Conservation (phyloP, 2,888 invertebrate species). For the Bursaphelenchus okinawaensis region DNA sequence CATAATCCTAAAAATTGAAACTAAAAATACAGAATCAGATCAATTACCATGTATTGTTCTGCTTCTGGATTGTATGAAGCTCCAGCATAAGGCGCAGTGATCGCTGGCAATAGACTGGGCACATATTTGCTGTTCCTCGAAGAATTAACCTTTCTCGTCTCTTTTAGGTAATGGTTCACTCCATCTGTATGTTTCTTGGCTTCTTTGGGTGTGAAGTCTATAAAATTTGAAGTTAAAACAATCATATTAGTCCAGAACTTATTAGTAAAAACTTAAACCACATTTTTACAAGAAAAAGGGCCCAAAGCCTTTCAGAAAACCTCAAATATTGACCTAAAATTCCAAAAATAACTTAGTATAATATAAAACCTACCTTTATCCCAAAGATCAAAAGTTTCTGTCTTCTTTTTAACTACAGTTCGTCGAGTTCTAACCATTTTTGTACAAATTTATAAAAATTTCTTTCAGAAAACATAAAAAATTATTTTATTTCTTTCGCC, state of each 20-base stretch:
- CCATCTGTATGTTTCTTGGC: not conserved
- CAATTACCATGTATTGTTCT: constrained; percentile 38
- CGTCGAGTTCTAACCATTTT: not conserved
- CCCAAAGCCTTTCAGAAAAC: not conserved
- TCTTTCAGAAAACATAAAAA: not conserved
- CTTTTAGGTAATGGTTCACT: not conserved
- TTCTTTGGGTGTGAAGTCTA: not conserved
- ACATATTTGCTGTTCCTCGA: constrained; percentile 19
- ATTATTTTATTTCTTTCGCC: not conserved
- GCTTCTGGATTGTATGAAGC: constrained; percentile 39
- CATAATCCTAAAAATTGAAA: constrained; percentile 28
- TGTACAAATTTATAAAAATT: not conserved
- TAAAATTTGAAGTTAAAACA: not conserved
- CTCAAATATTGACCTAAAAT: not conserved
- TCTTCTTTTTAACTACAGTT: not conserved
- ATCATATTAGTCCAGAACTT: not conserved
- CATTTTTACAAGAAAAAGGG: not conserved
- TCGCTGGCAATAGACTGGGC: constrained; percentile 33
- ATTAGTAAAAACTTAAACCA: not conserved
- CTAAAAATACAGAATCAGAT: not conserved
- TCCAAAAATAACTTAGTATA: not conserved
- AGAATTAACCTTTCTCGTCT: constrained; percentile 8
- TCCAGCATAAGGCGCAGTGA: constrained; percentile 34
- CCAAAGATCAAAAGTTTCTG: constrained; percentile 21
- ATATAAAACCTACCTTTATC: constrained; percentile 18